Percentiles rank a stretch among this genome's conserved stretches.
Evolutionary conservation across 2,888 invertebrate species (phyloP).

Genomic region (Mongoloraphidia duomilia): DNA sequence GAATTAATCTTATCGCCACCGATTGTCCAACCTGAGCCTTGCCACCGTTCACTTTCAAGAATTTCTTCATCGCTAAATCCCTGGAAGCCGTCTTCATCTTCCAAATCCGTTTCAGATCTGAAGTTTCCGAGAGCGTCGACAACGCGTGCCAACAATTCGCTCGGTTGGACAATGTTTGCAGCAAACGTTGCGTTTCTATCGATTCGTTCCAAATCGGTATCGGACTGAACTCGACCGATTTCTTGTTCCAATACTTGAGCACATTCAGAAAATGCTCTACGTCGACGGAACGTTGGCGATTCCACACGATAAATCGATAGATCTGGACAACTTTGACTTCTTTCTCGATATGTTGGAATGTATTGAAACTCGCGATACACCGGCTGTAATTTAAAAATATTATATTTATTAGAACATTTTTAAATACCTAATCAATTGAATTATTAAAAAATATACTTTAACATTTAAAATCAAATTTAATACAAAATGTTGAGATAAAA

Average conservation of each 20-base stretch:
- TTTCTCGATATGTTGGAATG: slow-evolving; percentile 26
- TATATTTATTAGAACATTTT: not conserved
- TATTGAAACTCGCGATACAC: slow-evolving; percentile 49
- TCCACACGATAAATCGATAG: slow-evolving; percentile 46
- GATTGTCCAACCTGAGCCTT: slow-evolving; percentile 37
- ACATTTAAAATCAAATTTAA: not conserved
- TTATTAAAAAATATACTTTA: not conserved
- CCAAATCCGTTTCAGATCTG: slow-evolving; percentile 18
- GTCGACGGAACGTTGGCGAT: slow-evolving; percentile 32
- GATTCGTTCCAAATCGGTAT: slow-evolving; percentile 62
- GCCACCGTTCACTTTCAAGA: slow-evolving; percentile 46
- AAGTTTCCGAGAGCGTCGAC: slow-evolving; percentile 60
- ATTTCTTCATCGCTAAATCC: slow-evolving; percentile 63
- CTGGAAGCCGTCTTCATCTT: slow-evolving; percentile 41
- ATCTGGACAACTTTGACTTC: slow-evolving; percentile 58
- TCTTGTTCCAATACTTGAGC: slow-evolving; percentile 32
- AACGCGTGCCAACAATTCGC: slow-evolving; percentile 59
- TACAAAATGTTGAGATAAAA: not conserved
- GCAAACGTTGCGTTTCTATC: slow-evolving; percentile 66
- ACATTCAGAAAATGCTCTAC: slow-evolving; percentile 52
- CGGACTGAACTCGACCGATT: slow-evolving; percentile 48
- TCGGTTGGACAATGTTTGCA: slow-evolving; percentile 57
- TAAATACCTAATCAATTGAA: not conserved
- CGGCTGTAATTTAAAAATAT: slow-evolving; percentile 38
- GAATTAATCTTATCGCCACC: slow-evolving; percentile 27